Conservation (phyloP, 2,113 vertebrate species). For the Pituophis catenifer region DNA sequence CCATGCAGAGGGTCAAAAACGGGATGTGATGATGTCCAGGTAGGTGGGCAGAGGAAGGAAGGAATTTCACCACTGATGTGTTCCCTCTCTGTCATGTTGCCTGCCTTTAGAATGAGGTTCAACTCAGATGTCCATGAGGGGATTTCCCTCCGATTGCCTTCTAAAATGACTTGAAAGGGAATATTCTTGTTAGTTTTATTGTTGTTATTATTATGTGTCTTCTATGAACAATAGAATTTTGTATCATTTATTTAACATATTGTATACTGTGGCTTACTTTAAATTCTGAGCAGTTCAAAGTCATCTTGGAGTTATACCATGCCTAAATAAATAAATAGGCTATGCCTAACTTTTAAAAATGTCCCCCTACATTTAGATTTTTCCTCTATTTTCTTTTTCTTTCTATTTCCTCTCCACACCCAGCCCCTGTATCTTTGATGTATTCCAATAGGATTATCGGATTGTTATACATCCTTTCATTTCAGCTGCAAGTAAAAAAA, state of each 20-base stretch:
- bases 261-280: not conserved
- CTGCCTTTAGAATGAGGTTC: not conserved
- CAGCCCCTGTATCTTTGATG: not conserved
- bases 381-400: not conserved
- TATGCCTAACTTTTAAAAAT: not conserved
- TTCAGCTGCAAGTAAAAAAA: conserved; percentile 23
- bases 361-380: not conserved
- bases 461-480: not conserved
- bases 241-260: not conserved
- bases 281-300: not conserved
- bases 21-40: too few relatives aligned
- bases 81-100: not conserved
- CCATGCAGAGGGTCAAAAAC: too few relatives aligned
- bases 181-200: not conserved
- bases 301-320: not conserved
- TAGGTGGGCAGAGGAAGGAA: too few relatives aligned
- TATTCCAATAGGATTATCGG: conserved; percentile 12
- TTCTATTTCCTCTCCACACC: not conserved
- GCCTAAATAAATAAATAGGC: conserved; percentile 5
- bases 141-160: not conserved
- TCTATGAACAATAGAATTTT: not conserved
- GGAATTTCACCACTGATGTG: not conserved
- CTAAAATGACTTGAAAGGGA: not conserved
- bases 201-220: not conserved
- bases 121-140: not conserved